A percentile compares a stretch with the other conserved stretches of the same genome.
Evolutionary conservation across 1,140 invertebrate genomes (phyloP).

Genomic region (Lucilia cuprina): DNA sequence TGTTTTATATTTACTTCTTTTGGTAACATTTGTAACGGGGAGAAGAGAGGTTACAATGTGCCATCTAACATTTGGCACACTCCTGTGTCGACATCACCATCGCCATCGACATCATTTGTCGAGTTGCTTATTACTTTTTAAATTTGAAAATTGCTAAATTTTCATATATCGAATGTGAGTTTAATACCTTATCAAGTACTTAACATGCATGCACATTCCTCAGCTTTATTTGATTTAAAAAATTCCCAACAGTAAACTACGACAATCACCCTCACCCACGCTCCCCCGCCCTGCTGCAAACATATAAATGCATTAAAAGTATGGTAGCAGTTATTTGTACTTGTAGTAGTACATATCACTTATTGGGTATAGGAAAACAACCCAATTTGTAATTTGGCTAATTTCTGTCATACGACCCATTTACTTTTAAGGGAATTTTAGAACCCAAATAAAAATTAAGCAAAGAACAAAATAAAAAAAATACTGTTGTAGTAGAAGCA

Average conservation of each 20-base stretch:
- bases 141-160: conserved; percentile 31
- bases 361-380: conserved; percentile 12
- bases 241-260: not conserved
- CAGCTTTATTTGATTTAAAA: conserved; percentile 1
- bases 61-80: conserved; percentile 17
- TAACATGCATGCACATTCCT: conserved; percentile 15
- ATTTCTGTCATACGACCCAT: conserved; percentile 32
- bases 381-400: conserved; percentile 35
- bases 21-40: not conserved
- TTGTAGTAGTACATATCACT: too few relatives aligned
- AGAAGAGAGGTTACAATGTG: not conserved
- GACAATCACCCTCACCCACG: not conserved
- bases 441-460: not conserved
- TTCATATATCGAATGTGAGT: conserved; percentile 11
- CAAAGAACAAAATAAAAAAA: not conserved
- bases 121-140: conserved; percentile 10
- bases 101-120: not conserved
- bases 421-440: conserved; percentile 31
- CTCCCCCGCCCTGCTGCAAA: not conserved
- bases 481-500: not conserved
- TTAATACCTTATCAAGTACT: conserved; percentile 33
- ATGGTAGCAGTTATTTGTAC: not conserved
- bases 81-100: not conserved
- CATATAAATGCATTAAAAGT: not conserved
- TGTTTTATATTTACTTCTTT: not conserved